Percentiles rank a stretch among this genome's conserved stretches.
These are phyloP conservation scores for Copidosoma aretas DNA, from an alignment of 2,888 invertebrate genomes.

Conservation along the genomic window DNA sequence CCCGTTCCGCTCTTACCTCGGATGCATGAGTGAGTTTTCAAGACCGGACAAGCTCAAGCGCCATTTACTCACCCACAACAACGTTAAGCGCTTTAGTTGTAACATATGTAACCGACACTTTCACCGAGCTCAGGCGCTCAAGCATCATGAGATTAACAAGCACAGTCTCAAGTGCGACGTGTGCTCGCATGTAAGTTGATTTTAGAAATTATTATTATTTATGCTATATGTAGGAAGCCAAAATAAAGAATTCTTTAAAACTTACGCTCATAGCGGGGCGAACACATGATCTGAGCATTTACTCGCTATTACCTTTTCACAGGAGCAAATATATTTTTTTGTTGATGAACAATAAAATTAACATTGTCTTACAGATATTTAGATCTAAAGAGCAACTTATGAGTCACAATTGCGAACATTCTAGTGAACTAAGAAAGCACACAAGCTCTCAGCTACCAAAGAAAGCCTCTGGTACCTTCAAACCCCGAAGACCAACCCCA, in stretches of 20 bases:
- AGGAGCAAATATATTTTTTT: too few relatives aligned
- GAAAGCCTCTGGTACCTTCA: slow-evolving; percentile 59
- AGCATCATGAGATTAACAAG: slow-evolving; percentile 58
- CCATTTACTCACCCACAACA: slow-evolving; percentile 70
- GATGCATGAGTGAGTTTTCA: slow-evolving; percentile 72
- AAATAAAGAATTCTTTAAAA: too few relatives aligned
- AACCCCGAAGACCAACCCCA: slow-evolving; percentile 58
- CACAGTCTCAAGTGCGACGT: slow-evolving; percentile 58
- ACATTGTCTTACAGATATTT: slow-evolving; percentile 49
- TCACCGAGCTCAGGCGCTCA: slow-evolving; percentile 58
- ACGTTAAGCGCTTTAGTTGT: slow-evolving; percentile 59
- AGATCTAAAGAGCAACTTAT: slow-evolving; percentile 58
- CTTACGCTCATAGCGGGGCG: too few relatives aligned
- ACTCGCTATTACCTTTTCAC: too few relatives aligned
- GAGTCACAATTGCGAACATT: slow-evolving; percentile 57
- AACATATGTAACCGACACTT: slow-evolving; percentile 58
- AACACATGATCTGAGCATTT: too few relatives aligned
- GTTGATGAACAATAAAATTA: background rate
- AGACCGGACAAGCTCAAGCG: slow-evolving; percentile 70
- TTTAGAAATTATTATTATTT: background rate
- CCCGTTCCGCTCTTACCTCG: slow-evolving; percentile 68
- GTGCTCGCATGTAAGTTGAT: slow-evolving; percentile 56
- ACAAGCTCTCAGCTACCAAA: slow-evolving; percentile 56
- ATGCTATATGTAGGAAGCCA: too few relatives aligned
- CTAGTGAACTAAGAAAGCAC: slow-evolving; percentile 52